Evolutionary conservation across 2,113 vertebrate genomes (phyloP).

Genomic region (Aegithalos caudatus): DNA sequence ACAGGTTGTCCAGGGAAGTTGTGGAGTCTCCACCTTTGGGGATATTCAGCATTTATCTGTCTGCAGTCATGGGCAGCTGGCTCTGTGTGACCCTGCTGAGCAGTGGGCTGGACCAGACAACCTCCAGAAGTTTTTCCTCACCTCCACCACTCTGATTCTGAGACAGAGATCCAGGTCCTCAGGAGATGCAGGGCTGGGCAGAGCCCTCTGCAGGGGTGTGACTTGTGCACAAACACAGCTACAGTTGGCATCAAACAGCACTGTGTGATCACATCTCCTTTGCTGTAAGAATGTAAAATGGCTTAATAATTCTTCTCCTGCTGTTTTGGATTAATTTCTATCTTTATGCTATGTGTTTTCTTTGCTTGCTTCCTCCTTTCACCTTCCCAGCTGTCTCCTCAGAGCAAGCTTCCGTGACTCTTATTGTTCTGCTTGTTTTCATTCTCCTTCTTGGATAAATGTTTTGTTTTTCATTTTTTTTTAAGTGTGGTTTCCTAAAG

Average conservation of each 20-base stretch:
- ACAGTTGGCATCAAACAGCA: fast-evolving
- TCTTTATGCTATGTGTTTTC: neutral
- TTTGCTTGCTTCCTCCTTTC: constrained; percentile 12
- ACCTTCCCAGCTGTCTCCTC: constrained; percentile 41
- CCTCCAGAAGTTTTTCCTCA: neutral
- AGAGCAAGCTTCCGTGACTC: constrained; percentile 3
- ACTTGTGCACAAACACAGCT: neutral
- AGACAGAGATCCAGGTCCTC: neutral
- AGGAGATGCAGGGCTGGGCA: neutral
- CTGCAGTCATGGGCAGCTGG: fast-evolving
- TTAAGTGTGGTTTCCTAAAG: neutral
- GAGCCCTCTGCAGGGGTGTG: neutral
- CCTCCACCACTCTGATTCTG: neutral
- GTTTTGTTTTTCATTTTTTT: neutral
- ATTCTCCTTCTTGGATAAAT: neutral
- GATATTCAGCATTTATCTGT: neutral
- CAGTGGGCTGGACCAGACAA: neutral
- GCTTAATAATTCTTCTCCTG: neutral
- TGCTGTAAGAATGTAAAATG: neutral
- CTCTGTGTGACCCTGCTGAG: neutral
- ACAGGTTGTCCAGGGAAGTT: neutral
- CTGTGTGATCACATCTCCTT: neutral
- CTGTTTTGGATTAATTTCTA: neutral
- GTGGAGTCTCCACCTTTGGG: neutral
- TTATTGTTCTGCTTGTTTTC: constrained; percentile 42